Evolutionary conservation across 2,888 invertebrate species (phyloP).

Genomic region (Chrysotoxum bicinctum): DNA sequence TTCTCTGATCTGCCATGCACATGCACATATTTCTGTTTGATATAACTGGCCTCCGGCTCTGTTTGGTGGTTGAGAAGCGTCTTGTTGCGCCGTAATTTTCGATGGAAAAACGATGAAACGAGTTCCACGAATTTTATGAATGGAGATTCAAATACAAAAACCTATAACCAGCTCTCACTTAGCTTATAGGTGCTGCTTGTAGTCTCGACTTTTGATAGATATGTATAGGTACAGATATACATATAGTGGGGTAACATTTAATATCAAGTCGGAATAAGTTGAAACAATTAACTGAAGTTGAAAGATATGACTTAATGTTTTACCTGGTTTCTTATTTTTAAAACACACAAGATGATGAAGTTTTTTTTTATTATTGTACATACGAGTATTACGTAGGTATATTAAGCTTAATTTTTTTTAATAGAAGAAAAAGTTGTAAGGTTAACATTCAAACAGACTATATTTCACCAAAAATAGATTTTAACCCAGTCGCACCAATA

Average conservation of each 20-base stretch:
- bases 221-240: no score
- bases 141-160: conserved; percentile 52
- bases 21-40: background rate
- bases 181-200: background rate
- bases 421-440: no score
- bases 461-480: no score
- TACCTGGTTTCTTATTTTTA: no score
- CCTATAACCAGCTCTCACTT: conserved; percentile 51
- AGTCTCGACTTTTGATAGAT: background rate
- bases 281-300: no score
- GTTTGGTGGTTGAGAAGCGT: conserved; percentile 8
- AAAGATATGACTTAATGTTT: no score
- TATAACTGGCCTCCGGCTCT: background rate
- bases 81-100: conserved; percentile 60
- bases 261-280: background rate
- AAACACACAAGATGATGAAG: background rate
- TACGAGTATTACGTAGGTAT: no score
- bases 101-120: conserved; percentile 69
- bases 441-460: no score
- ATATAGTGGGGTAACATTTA: background rate
- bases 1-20: background rate
- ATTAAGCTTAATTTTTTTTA: no score
- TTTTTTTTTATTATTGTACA: no score
- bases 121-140: conserved; percentile 73
- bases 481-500: no score